These are phyloP conservation scores for Sphyrna mokarran DNA, from an alignment of 2,113 vertebrate species.

Conservation along the genomic window DNA sequence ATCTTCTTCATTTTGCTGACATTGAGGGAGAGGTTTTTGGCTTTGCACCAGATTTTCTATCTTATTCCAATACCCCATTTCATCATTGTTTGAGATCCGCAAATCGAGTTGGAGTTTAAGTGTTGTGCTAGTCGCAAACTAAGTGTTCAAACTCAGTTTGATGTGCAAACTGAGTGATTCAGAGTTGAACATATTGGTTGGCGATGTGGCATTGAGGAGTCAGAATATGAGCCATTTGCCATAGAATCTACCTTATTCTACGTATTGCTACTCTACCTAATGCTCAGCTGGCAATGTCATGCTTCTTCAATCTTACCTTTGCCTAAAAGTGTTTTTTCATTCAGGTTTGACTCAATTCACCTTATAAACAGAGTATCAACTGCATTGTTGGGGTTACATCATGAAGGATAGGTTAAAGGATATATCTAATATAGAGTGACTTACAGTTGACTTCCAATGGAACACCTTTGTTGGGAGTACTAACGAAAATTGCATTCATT, in stretches of 20 bases:
- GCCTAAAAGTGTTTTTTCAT: neutral
- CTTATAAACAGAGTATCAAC: neutral
- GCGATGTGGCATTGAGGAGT: neutral
- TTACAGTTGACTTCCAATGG: neutral
- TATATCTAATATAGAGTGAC: neutral
- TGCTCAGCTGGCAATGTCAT: neutral
- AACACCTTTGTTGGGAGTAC: neutral
- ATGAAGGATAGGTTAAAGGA: neutral
- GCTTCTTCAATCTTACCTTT: neutral
- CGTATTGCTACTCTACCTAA: neutral
- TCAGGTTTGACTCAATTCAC: neutral
- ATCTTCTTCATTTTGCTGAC: too few species aligned
- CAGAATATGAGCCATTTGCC: neutral
- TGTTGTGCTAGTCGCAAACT: neutral
- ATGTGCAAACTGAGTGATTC: neutral
- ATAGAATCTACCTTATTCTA: neutral
- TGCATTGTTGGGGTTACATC: neutral
- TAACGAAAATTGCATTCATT: neutral
- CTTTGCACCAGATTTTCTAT: too few species aligned
- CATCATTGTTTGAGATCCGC: too few species aligned
- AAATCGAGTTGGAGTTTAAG: too few species aligned
- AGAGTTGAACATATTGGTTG: neutral
- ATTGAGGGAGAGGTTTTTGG: too few species aligned
- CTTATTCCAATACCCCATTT: too few species aligned
- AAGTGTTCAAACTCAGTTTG: too few species aligned